Evolutionary conservation across 2,113 vertebrate species (phyloP).

Genomic region (Sapajus apella): DNA sequence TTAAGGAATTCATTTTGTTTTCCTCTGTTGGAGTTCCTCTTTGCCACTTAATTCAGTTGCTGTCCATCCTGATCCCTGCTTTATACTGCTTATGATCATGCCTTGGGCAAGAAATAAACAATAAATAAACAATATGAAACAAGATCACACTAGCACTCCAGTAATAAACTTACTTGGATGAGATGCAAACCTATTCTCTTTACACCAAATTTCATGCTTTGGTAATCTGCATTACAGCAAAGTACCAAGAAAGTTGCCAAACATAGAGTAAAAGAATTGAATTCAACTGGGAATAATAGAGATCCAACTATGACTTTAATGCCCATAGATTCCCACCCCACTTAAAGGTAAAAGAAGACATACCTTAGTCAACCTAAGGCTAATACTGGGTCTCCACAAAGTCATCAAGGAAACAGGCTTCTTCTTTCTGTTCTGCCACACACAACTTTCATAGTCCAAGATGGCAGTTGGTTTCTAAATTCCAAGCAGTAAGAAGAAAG

Average conservation of each 20-base stretch:
- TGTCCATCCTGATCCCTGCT: neutral
- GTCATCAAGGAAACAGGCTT: neutral
- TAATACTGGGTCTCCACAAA: neutral
- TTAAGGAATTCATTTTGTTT: neutral
- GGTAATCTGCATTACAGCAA: neutral
- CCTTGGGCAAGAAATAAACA: neutral
- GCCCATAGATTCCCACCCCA: neutral
- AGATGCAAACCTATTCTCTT: conserved; percentile 31
- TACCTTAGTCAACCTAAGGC: neutral
- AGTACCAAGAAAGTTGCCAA: neutral
- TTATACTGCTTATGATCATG: neutral
- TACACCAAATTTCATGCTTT: neutral
- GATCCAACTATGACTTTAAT: neutral
- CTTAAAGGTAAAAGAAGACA: neutral
- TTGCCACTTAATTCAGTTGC: neutral
- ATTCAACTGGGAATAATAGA: neutral
- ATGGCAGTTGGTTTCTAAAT: neutral
- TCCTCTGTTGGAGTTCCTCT: neutral
- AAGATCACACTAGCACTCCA: neutral
- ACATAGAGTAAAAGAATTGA: neutral
- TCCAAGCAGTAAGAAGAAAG: neutral
- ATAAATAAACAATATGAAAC: conserved; percentile 23
- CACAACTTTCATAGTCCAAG: neutral
- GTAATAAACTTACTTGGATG: conserved; percentile 17
- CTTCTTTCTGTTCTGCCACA: neutral